phyloP scores from a whole-genome alignment of 2,113 vertebrate species.

The Anguilla rostrata region DNA sequence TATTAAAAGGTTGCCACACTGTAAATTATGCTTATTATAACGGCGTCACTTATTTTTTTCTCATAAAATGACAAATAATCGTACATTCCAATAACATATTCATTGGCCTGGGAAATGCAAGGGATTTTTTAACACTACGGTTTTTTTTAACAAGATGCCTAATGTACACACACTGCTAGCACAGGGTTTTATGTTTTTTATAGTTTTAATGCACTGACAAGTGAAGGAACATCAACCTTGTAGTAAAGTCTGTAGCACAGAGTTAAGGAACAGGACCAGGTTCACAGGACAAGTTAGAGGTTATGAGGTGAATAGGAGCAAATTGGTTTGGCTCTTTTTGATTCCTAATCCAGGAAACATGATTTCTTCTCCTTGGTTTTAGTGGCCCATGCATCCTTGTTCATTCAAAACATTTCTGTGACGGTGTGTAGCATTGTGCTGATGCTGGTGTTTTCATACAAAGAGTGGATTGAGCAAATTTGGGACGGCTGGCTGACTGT shows the following conservation, averaged over 20 bases:
- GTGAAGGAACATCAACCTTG: not conserved
- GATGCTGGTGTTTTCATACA: slow-evolving; percentile 72
- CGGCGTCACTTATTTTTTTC: too few species aligned
- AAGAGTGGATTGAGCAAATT: slow-evolving; percentile 65
- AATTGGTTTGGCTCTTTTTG: not conserved
- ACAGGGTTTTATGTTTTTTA: not conserved
- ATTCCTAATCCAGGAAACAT: not conserved
- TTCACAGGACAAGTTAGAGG: not conserved
- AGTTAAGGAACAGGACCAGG: not conserved
- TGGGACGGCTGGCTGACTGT: slow-evolving; percentile 72
- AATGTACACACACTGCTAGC: too few species aligned
- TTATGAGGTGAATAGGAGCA: not conserved
- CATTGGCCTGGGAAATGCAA: too few species aligned
- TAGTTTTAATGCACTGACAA: not conserved
- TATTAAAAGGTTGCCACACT: too few species aligned
- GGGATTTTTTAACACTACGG: too few species aligned
- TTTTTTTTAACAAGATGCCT: too few species aligned
- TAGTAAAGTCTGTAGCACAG: not conserved
- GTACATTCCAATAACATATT: too few species aligned
- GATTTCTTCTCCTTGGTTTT: slow-evolving; percentile 43
- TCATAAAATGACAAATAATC: too few species aligned
- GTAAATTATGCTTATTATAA: too few species aligned
- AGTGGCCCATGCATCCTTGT: slow-evolving; percentile 71
- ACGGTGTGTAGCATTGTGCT: slow-evolving; percentile 66
- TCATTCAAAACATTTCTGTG: slow-evolving; percentile 74